These are phyloP conservation scores for Myotis brandtii DNA, from an alignment of 2,113 vertebrate species.

Conservation along the genomic window DNA sequence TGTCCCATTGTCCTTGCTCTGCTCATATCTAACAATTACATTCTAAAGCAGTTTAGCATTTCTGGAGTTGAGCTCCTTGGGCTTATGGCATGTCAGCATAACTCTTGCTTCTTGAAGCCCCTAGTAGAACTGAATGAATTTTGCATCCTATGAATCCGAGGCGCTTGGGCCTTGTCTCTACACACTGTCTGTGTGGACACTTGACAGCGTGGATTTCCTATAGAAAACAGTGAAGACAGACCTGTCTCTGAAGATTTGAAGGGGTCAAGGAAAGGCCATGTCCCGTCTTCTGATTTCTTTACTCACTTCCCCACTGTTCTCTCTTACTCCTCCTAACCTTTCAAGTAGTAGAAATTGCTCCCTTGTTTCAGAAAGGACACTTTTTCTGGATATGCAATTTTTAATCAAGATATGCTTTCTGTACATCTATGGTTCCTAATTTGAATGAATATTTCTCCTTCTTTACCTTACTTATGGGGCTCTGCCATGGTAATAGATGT, in stretches of 20 bases:
- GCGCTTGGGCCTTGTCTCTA: rapidly evolving
- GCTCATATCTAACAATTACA: too few relatives aligned
- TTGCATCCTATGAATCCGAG: neutral
- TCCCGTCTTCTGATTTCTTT: neutral
- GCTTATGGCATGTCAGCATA: neutral
- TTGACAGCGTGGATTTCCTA: neutral
- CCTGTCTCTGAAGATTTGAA: neutral
- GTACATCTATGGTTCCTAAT: too few relatives aligned
- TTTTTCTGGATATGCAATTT: neutral
- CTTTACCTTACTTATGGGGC: neutral
- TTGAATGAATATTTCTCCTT: neutral
- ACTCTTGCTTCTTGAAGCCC: neutral
- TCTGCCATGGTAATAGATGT: neutral
- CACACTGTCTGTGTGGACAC: neutral
- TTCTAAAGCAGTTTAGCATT: neutral
- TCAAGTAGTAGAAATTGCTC: neutral
- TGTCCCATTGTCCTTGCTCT: too few relatives aligned
- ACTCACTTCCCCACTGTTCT: neutral
- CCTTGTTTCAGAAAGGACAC: neutral
- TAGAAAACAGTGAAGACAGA: neutral
- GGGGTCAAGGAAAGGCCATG: neutral
- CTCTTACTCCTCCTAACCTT: neutral
- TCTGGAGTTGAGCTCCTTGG: neutral
- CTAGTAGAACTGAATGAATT: neutral
- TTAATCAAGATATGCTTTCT: neutral